Conservation (phyloP, 2,113 vertebrate genomes). For the Alaudala cheleensis region DNA sequence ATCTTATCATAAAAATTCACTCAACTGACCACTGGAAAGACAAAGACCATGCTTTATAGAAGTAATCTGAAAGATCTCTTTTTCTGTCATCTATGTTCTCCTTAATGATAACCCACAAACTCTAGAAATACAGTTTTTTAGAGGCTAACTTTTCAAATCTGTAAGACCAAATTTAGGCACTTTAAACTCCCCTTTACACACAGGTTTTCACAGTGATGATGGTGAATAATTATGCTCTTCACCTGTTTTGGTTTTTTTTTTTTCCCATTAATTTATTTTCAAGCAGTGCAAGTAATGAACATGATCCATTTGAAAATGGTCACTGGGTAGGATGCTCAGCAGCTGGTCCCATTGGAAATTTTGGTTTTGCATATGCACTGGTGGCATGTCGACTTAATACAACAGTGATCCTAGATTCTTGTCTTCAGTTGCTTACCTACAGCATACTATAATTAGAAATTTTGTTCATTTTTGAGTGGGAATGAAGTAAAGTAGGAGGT, state of each 20-base stretch:
- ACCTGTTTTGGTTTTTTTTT: background rate
- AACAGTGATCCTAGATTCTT: background rate
- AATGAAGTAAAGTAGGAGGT: background rate
- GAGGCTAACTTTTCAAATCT: background rate
- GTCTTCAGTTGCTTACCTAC: background rate
- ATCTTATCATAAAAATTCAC: background rate
- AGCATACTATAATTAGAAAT: background rate
- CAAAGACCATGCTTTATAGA: background rate
- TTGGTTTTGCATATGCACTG: background rate
- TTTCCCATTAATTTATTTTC: background rate
- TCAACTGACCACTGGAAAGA: background rate
- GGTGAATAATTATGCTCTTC: background rate
- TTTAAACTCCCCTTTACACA: background rate
- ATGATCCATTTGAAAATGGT: background rate
- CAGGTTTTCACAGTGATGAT: accelerated
- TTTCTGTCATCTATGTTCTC: background rate
- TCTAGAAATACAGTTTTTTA: background rate
- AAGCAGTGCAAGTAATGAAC: background rate
- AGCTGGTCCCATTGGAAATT: background rate
- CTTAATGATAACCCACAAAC: background rate
- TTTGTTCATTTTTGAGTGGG: background rate
- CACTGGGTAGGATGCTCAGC: background rate
- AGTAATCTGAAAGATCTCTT: background rate
- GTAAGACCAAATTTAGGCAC: background rate
- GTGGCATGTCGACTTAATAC: background rate